Percentiles rank a stretch among this genome's conserved stretches.
phyloP scores from a whole-genome alignment of 2,888 invertebrate species.

The Agrilus biguttatus region DNA sequence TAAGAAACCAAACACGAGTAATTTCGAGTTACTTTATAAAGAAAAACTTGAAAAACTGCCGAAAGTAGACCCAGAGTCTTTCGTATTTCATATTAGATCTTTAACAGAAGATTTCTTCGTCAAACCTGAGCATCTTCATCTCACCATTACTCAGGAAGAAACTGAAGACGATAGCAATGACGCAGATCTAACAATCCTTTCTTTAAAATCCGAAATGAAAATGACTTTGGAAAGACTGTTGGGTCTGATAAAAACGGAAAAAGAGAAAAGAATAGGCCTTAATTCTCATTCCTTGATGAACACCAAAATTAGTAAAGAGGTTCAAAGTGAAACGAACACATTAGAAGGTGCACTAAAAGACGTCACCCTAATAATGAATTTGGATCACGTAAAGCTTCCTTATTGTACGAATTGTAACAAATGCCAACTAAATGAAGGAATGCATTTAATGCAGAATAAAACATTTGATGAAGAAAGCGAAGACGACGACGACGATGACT shows the following conservation, averaged over 20 bases:
- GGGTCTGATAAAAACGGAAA: background rate
- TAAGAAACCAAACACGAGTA: constrained; percentile 37
- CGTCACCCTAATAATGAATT: background rate
- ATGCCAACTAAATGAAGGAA: no score
- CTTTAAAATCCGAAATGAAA: background rate
- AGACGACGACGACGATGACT: no score
- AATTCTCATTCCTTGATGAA: background rate
- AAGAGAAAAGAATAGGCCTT: background rate
- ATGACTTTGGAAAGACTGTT: background rate
- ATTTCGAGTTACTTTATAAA: constrained; percentile 35
- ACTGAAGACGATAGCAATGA: background rate
- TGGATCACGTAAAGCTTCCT: no score
- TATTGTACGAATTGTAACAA: no score
- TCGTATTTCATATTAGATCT: constrained; percentile 10
- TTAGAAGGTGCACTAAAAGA: background rate
- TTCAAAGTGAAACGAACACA: background rate
- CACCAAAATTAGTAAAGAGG: background rate
- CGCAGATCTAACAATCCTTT: no score
- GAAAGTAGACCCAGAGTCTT: background rate
- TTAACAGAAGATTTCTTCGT: constrained; percentile 12
- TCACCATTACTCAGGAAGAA: background rate
- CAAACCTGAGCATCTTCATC: constrained; percentile 7
- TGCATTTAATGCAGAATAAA: no score
- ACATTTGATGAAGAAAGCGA: no score
- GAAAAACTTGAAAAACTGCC: constrained; percentile 11